Conservation (phyloP, 2,797 vertebrate genomes). For the Xenopus petersii region DNA sequence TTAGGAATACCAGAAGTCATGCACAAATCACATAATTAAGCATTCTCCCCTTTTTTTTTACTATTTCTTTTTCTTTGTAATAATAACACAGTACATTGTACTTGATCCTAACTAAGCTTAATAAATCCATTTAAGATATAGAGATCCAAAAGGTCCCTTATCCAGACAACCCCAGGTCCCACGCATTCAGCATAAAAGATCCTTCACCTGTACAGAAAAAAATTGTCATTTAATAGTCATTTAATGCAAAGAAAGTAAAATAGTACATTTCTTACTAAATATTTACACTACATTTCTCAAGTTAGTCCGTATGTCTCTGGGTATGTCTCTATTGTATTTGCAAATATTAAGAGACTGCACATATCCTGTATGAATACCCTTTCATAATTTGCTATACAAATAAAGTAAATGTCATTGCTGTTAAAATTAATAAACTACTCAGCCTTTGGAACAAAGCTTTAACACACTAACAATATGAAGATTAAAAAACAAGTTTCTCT, state of each 20-base stretch:
- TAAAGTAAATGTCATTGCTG: conserved; percentile 47
- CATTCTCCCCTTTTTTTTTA: too few species aligned
- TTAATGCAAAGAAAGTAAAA: not conserved
- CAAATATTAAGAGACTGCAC: conserved; percentile 38
- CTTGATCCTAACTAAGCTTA: too few species aligned
- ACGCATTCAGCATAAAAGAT: too few species aligned
- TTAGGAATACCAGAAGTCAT: too few species aligned
- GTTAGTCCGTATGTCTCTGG: conserved; percentile 20
- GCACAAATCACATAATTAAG: too few species aligned
- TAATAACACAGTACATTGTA: too few species aligned
- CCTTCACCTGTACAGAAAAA: not conserved
- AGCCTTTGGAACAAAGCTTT: conserved; percentile 32
- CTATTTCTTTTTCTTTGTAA: too few species aligned
- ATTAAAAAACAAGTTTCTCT: conserved; percentile 35
- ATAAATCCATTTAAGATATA: too few species aligned
- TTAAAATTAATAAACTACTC: conserved; percentile 30
- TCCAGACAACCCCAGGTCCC: too few species aligned
- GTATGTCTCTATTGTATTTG: conserved; percentile 20
- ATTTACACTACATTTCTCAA: not conserved
- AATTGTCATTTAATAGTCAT: not conserved
- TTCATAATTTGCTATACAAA: conserved; percentile 44
- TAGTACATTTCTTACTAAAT: not conserved
- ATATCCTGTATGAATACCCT: conserved; percentile 48
- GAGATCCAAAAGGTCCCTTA: too few species aligned
- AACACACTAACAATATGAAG: conserved; percentile 27